These are phyloP conservation scores for Temnothorax rugatulus DNA, from an alignment of 2,888 invertebrate genomes.

Conservation along the genomic window DNA sequence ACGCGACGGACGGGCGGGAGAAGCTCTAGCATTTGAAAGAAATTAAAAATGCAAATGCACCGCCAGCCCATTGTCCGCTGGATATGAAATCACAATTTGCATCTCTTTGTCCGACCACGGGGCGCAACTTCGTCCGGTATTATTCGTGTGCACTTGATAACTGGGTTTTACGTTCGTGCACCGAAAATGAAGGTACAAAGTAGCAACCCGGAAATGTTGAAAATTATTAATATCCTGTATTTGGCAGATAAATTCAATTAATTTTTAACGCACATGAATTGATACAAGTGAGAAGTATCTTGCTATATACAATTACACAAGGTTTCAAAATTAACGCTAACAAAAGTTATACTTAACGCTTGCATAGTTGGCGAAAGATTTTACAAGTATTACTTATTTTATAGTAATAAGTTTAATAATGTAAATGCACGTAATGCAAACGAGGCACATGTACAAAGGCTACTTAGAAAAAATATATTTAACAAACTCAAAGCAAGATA, in stretches of 20 bases:
- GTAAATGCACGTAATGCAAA: neutral
- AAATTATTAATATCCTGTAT: constrained; percentile 46
- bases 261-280: constrained; percentile 8
- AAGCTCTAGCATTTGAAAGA: constrained; percentile 16
- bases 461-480: neutral
- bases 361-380: neutral
- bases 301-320: neutral
- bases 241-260: constrained; percentile 16
- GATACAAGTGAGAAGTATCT: neutral
- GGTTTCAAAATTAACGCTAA: constrained; percentile 24
- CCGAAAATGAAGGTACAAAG: constrained; percentile 44
- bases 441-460: neutral
- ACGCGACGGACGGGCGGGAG: neutral
- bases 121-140: constrained; percentile 46
- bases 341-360: neutral
- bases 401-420: too few species aligned
- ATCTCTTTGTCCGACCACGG: constrained; percentile 49
- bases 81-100: constrained; percentile 55
- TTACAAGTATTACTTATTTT: neutral
- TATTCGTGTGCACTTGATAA: constrained; percentile 54
- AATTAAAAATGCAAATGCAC: constrained; percentile 54
- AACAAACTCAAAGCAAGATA: neutral
- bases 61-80: constrained; percentile 43
- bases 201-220: neutral
- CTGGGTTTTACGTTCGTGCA: constrained; percentile 42